Conservation (phyloP, 2,888 invertebrate genomes). For the Microplitis manilae region DNA sequence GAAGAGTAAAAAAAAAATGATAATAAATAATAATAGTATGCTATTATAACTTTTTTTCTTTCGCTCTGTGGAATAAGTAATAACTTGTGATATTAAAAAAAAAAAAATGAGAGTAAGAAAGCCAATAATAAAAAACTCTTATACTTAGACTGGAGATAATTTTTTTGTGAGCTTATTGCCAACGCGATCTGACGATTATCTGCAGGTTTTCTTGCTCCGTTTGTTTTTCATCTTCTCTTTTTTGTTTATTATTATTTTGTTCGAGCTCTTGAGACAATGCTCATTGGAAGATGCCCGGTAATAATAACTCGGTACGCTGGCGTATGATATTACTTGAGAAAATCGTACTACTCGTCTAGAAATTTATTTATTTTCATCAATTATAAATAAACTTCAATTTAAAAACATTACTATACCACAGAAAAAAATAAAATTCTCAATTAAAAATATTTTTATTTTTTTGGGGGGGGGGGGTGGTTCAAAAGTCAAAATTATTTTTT, state of each 20-base stretch:
- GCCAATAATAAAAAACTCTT: constrained; percentile 3
- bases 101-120: background rate
- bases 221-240: background rate
- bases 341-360: constrained; percentile 29
- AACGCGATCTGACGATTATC: constrained; percentile 28
- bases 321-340: constrained; percentile 42
- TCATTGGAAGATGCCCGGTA: constrained; percentile 19
- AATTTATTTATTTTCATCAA: background rate
- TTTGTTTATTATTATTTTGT: background rate
- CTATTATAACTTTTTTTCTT: no score
- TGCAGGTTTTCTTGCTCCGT: background rate
- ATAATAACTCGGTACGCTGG: constrained; percentile 43
- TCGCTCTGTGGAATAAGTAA: no score
- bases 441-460: no score
- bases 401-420: no score
- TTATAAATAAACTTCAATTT: background rate
- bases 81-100: background rate
- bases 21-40: no score
- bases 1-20: no score
- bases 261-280: background rate
- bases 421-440: no score
- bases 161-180: constrained; percentile 16
- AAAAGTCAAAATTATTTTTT: no score
- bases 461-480: no score
- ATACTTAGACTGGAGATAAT: background rate